Base-by-base conservation (phyloP, 1,140 invertebrate genomes). In the Chrysoperla carnea region DNA sequence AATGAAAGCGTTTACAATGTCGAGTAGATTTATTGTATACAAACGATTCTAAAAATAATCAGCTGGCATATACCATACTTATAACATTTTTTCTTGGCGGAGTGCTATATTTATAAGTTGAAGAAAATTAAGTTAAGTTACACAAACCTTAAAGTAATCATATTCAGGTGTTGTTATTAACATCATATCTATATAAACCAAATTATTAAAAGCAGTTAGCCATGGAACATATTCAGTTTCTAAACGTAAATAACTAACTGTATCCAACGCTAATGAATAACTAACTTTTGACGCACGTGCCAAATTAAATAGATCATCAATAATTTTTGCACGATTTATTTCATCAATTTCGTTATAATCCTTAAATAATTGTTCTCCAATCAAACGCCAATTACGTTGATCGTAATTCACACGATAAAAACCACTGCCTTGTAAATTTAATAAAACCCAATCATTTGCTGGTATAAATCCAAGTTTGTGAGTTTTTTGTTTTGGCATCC, bases 341-440 rank as follows among this genome's bases (percentile, higher is more conserved):
- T 58, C 59, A 46, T 73, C 67, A 48, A 80, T 77, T 3, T 40
- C 9, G 11, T 52, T 43, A 42, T 61, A 64, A 8, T 46, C 14
- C 17, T 53, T 54, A 47, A 48, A 52, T 56, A 60, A 55, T 1
- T 76, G 54, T 11, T 62, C 62, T 4, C 55, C 33, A 11, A 69
- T 64, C 31, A 78, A 53, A 9, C 62, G 56, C 63, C 73, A 70
- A 29, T 68, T 62, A 2, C 53, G 49, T 0, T 37, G 35, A 29
- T 77, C 71, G 43, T 81, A 81, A 42, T 72, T 73, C 0, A 80
- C 75, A 13, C 74, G 67, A 48, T 78, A 79, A 44, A 72, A 78
- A 17, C 75, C 64, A 41, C 79, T 85, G 55, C 85, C 72, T 50
- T 82, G 75, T 33, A 87, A 60, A 57, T 88, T 88, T 12, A 81